These are phyloP conservation scores for Agrotis clavis DNA, from an alignment of 2,888 invertebrate species.

Conservation along the genomic window DNA sequence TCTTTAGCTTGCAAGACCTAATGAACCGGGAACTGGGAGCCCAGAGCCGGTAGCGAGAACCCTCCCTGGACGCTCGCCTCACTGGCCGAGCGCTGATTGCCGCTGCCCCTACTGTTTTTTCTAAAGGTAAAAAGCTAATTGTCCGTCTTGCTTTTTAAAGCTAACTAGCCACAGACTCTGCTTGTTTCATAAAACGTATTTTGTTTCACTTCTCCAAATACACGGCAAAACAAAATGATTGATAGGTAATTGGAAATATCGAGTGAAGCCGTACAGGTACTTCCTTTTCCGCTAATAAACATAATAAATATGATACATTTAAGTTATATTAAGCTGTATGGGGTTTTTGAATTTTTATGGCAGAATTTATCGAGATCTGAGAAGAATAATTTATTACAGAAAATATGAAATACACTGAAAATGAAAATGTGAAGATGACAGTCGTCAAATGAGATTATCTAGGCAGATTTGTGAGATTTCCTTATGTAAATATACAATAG, in stretches of 20 bases:
- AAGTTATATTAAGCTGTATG: not conserved
- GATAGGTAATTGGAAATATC: too few species aligned
- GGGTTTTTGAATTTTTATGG: too few species aligned
- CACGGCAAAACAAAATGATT: not conserved
- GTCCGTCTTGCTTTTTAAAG: slow-evolving; percentile 48
- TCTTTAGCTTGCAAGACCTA: slow-evolving; percentile 84
- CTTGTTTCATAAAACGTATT: slow-evolving; percentile 16
- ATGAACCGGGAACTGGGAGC: slow-evolving; percentile 79
- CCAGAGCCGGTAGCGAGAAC: slow-evolving; percentile 73
- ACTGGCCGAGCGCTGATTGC: slow-evolving; percentile 74
- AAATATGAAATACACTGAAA: not conserved
- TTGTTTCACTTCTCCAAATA: not conserved
- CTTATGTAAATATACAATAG: not conserved
- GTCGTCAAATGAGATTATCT: not conserved
- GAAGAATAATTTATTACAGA: not conserved
- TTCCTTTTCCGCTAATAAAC: not conserved
- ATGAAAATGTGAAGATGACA: not conserved
- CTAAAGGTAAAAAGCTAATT: slow-evolving; percentile 70
- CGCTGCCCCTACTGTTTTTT: slow-evolving; percentile 72
- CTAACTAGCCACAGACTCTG: slow-evolving; percentile 20
- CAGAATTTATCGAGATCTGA: too few species aligned
- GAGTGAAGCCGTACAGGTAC: not conserved
- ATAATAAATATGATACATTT: not conserved
- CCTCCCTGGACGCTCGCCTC: slow-evolving; percentile 74
- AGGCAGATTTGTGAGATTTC: slow-evolving; percentile 12